phyloP scores from a whole-genome alignment of 2,888 invertebrate genomes.

The Sthenelais limicola region DNA sequence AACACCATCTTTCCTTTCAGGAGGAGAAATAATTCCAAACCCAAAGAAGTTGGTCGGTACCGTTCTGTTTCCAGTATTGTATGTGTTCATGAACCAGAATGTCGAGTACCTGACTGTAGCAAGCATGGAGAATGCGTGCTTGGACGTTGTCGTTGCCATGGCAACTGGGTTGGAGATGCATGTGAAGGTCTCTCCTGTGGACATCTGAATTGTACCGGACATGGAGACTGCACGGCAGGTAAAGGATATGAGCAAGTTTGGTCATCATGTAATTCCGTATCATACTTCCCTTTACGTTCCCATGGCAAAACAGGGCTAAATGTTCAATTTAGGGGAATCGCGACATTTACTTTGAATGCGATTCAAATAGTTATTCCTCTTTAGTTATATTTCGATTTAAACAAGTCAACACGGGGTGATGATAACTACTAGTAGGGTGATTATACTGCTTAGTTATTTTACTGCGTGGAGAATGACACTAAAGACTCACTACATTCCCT shows the following conservation, averaged over 20 bases:
- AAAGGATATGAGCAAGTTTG: too few relatives aligned
- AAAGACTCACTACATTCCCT: not conserved
- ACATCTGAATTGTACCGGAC: constrained; percentile 59
- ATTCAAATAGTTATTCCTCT: too few relatives aligned
- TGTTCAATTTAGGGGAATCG: too few relatives aligned
- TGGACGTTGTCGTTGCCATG: constrained; percentile 66
- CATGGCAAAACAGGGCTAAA: too few relatives aligned
- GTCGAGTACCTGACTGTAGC: constrained; percentile 64
- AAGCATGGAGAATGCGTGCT: constrained; percentile 65
- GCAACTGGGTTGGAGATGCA: constrained; percentile 61
- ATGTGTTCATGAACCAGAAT: constrained; percentile 67
- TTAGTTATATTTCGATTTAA: too few relatives aligned
- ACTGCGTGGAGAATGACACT: not conserved
- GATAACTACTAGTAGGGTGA: not conserved
- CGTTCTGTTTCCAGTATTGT: constrained; percentile 67
- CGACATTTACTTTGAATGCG: too few relatives aligned
- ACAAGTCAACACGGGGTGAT: too few relatives aligned
- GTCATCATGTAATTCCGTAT: too few relatives aligned
- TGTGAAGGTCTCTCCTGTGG: constrained; percentile 66
- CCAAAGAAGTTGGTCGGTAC: constrained; percentile 59
- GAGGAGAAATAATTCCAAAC: not conserved
- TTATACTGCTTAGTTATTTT: not conserved
- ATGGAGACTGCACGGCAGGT: constrained; percentile 68
- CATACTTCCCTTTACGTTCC: not conserved
- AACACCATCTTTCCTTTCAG: not conserved